These are phyloP conservation scores for Eupithecia subfuscata DNA, from an alignment of 2,888 invertebrate species.

Conservation along the genomic window DNA sequence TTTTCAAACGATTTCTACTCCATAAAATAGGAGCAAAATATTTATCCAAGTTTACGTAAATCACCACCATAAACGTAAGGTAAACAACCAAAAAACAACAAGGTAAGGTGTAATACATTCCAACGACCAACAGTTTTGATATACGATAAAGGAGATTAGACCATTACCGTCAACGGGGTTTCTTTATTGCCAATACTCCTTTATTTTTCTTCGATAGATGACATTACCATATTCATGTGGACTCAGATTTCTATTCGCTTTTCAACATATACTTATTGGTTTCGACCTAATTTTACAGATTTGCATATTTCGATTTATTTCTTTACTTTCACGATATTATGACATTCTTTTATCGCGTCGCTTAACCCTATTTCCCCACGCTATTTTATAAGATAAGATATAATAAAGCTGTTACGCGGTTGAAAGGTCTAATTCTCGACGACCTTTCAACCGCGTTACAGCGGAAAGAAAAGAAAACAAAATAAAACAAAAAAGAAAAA, in stretches of 20 bases:
- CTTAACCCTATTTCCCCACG: too few species aligned
- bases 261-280: background rate
- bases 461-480: too few species aligned
- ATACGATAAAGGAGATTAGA: constrained; percentile 16
- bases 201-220: constrained; percentile 20
- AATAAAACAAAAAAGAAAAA: too few species aligned
- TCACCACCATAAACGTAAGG: background rate
- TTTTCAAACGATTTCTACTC: background rate
- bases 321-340: background rate
- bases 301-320: background rate
- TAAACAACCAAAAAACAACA: background rate
- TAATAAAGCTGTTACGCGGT: background rate
- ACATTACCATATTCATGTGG: constrained; percentile 26
- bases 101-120: constrained; percentile 6
- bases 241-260: background rate
- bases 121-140: constrained; percentile 10
- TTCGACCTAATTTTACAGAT: background rate
- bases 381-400: too few species aligned
- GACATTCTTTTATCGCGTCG: background rate
- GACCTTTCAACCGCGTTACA: too few species aligned
- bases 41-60: background rate
- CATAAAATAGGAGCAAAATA: background rate
- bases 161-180: constrained; percentile 17
- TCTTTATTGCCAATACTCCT: constrained; percentile 26
- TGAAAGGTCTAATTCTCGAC: too few species aligned